Percentiles rank a stretch among this genome's conserved stretches.
Evolutionary conservation across 2,113 vertebrate species (phyloP).

Genomic region (Calypte anna): DNA sequence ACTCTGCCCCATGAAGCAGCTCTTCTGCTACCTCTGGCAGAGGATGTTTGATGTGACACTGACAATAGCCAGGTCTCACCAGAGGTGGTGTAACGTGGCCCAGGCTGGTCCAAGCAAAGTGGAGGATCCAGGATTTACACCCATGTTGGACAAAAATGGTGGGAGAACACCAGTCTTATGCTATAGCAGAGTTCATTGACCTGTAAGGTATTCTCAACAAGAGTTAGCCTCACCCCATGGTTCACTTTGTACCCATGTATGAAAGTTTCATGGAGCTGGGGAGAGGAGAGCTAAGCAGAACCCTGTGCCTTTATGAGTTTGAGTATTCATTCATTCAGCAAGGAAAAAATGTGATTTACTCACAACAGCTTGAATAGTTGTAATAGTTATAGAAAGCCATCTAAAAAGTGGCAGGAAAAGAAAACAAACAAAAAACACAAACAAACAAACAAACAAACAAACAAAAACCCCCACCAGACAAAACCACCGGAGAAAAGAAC

Average conservation of each 20-base stretch:
- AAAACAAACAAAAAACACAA: not conserved
- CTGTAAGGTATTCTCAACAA: not conserved
- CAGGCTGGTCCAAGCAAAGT: not conserved
- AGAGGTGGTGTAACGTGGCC: not conserved
- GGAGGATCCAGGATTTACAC: not conserved
- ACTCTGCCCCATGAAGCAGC: not conserved
- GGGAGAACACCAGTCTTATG: not conserved
- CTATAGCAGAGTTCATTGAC: not conserved
- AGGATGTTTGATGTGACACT: not conserved
- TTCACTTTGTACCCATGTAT: rapidly evolving
- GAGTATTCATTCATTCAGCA: not conserved
- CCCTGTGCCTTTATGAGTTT: not conserved
- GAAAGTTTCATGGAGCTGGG: not conserved
- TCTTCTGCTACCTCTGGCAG: not conserved
- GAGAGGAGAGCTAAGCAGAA: not conserved
- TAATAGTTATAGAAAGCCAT: not conserved
- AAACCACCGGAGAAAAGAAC: not conserved
- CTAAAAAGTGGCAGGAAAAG: not conserved
- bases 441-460: no score
- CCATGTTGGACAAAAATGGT: rapidly evolving
- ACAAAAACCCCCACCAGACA: no score
- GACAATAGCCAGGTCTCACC: not conserved
- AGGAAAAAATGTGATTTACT: not conserved
- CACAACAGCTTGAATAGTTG: not conserved
- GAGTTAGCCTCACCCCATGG: not conserved